Conservation (phyloP, 2,888 invertebrate species). For the Caenorhabditis uteleia region DNA sequence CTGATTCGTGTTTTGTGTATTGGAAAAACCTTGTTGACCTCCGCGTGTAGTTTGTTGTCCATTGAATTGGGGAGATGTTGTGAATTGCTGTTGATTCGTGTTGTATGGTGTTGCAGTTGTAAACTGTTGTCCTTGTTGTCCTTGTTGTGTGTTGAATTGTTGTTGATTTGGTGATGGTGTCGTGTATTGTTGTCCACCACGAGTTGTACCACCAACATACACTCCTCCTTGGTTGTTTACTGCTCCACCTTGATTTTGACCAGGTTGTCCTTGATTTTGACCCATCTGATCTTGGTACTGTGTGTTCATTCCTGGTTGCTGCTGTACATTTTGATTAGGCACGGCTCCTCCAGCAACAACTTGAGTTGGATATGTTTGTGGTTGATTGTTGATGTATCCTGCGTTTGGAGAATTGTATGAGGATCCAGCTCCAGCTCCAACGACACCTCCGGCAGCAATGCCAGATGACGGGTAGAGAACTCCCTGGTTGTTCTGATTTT, state of each 20-base stretch:
- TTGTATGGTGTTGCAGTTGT: too few species aligned
- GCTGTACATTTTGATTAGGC: constrained; percentile 20
- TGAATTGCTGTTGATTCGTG: too few species aligned
- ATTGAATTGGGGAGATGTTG: too few species aligned
- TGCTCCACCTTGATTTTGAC: neutral
- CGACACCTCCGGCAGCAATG: constrained; percentile 14
- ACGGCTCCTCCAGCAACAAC: constrained; percentile 19
- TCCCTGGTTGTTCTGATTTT: constrained; percentile 20
- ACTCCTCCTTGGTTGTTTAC: neutral
- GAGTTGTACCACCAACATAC: too few species aligned
- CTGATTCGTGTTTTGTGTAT: too few species aligned
- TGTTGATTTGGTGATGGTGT: too few species aligned
- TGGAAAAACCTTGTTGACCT: too few species aligned
- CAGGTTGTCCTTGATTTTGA: neutral
- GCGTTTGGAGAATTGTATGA: constrained; percentile 25
- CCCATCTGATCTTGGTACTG: constrained; percentile 27
- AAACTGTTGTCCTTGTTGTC: too few species aligned
- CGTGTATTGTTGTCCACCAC: too few species aligned
- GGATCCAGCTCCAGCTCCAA: constrained; percentile 10
- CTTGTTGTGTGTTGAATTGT: too few species aligned
- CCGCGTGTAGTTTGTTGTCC: too few species aligned
- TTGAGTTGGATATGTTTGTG: constrained; percentile 35
- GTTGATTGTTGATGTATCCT: constrained; percentile 24
- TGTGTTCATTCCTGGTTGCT: constrained; percentile 27
- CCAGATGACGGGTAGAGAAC: constrained; percentile 21